Base-by-base conservation (phyloP, 1,140 invertebrate species). In the Tetramorium simillimum region DNA sequence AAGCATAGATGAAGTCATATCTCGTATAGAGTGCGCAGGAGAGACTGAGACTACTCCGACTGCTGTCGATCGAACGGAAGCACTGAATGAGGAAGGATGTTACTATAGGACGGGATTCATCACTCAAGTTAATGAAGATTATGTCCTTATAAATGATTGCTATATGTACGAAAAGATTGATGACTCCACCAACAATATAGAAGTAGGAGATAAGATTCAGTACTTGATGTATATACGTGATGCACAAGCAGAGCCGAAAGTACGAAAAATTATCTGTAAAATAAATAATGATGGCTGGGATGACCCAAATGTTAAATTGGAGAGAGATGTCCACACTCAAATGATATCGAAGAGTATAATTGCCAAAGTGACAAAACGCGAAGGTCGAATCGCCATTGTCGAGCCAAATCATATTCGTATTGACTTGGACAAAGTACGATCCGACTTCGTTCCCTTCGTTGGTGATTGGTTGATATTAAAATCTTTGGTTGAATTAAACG, bases 391-490 rank as follows among this genome's bases (percentile, higher is more conserved):
- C 16, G 95, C 96, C 7, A 94, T 95, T 70, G 94, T 96, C 0
- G 95, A 96, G 51, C 95, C 96, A 18, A 94, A 94, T 80, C 94
- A 96, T 58, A 88, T 96, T 18, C 93, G 90, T 62, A 94, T 97
- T 70, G 94, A 95, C 85, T 92, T 97, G 40, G 96, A 97, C 86
- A 93, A 95, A 60, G 95, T 97, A 4, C 91, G 92, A 53, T 92
- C 94, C 53, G 92, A 95, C 58, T 96, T 96, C 89, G 88, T 96
- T 43, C 96, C 96, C 4, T 89, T 96, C 16, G 93, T 96, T 91
- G 97, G 97, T 6, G 97, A 97, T 92, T 97, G 96, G 96, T 67
- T 97, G 14, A 95, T 96, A 89, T 80, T 97, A n/a, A 95, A 96
- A 51, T 96, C 95, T 33, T 93, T 95, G 70, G 94, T 96, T 16